Evolutionary conservation across 2,113 vertebrate genomes (phyloP), one percentile per base, ranked within the genome.

Genomic region (Trichechus manatus): DNA sequence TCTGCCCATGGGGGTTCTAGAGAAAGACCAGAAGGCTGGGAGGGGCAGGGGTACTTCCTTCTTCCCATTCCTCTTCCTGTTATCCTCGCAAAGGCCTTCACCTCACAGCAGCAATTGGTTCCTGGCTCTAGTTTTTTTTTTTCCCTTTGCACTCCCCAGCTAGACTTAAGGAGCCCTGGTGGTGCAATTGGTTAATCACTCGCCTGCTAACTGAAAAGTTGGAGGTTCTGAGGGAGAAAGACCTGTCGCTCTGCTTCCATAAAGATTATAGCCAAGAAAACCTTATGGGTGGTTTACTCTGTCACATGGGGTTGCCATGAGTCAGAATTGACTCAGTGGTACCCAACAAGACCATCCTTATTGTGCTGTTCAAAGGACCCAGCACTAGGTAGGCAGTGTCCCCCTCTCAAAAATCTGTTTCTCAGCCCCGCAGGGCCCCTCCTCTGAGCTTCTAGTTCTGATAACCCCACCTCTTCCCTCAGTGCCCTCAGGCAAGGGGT

Each of bases 381-480:
- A 63, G 23, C 39, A 3, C 0, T 0, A 0, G 0, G 22, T 0
- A 19, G 17, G 64, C 42, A 74, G 79, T 1, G 39, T 29, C 68
- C 36, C 29, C 63, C 74, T 63, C 59, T 70, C 59, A 42, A 47
- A 82, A 39, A 27, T 27, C n/a, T 39, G 39, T 50, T 23, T 61
- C 44, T n/a, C 42, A 5, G 53, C 70, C 29, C 78, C 3, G 1
- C 23, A 23, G 14, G n/a, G 20, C 5, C 66, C 42, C 13, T 80
- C 72, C 61, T 36, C 27, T 74, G 14, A 39, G 22, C 33, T 66
- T 31, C 1, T 0, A 15, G 87, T 74, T 36, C 90, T 22, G 19
- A 36, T 20, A 31, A n/a, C 25, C 23, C 5, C 25, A 5, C 74
- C 42, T 20, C 64, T 31, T 9, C 61, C 10, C 61, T 27, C 33